Base-by-base conservation (phyloP, 2,797 vertebrate species). In the Lepus oiostolus region DNA sequence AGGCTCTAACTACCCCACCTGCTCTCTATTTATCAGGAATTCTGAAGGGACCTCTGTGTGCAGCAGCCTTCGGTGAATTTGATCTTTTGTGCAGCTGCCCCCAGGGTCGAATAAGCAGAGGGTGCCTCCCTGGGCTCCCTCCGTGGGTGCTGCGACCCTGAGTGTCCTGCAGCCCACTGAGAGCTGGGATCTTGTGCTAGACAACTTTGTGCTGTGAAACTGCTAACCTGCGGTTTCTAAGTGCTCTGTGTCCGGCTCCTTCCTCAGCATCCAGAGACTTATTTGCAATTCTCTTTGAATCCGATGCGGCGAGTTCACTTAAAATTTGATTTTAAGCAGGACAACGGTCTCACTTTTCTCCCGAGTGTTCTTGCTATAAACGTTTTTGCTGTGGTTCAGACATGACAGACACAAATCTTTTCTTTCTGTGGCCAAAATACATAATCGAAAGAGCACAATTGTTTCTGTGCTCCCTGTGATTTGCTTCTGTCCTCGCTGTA, bases 351-450 rank as follows among this genome's bases (percentile, higher is more conserved):
- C 32, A 21, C 22, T 62, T 94, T 90, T 32, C 60, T 76, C 74
- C 65, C 22, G 10, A 71, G 35, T 13, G 14, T 32, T 88, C 85
- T 85, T 70, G 35, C 82, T 35, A 1, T 82, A 13, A 87, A 63
- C 68, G 65, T 92, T 85, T 77, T 92, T 74, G 54, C 26, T 67
- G 4, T 32, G 26, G 30, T n/a, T 42, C 77, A 90, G 70, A 72
- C 75, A 71, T 81, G 74, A 60, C 63, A n/a, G 72, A 63, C 54
- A 52, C 88, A 83, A 75, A 67, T 93, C 13, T 28, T 50, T 90
- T 75, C 50, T 35, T 81, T 26, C 35, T 50, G 8, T 58, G 74
- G 35, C 68, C 28, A 11, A 88, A 71, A 77, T 28, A 81, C 24
- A 12, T 65, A 28, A 28, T 26, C 54, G 58, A 80, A 54, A 74